Conservation (phyloP, 2,888 invertebrate genomes). For the Patella ulyssiponensis region DNA sequence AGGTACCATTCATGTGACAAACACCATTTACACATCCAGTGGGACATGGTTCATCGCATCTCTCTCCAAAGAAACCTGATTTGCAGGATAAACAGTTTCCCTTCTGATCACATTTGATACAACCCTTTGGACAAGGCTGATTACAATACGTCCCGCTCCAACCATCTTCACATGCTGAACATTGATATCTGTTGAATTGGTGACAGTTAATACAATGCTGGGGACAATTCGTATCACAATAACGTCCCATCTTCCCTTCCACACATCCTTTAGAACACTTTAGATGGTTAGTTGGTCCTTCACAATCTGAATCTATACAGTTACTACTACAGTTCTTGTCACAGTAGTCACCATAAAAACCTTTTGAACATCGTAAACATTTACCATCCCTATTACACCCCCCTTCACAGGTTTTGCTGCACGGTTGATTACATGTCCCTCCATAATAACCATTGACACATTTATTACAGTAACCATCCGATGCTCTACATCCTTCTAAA, state of each 20-base stretch:
- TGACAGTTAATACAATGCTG: constrained; percentile 19
- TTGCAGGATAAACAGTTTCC: constrained; percentile 39
- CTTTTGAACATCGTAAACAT: constrained; percentile 33
- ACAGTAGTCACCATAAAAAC: constrained; percentile 27
- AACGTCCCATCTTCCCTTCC: too few relatives aligned
- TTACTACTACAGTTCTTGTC: constrained; percentile 23
- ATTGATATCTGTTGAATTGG: too few relatives aligned
- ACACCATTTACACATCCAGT: neutral
- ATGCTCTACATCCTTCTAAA: too few relatives aligned
- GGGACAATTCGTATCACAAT: constrained; percentile 33
- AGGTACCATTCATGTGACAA: constrained; percentile 16
- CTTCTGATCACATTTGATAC: constrained; percentile 17
- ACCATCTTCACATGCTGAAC: too few relatives aligned
- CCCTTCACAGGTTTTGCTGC: neutral
- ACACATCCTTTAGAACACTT: too few relatives aligned
- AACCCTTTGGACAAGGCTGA: constrained; percentile 22
- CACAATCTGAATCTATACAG: constrained; percentile 34
- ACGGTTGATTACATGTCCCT: too few relatives aligned
- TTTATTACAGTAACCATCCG: too few relatives aligned
- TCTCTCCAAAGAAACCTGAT: constrained; percentile 38
- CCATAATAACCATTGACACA: too few relatives aligned
- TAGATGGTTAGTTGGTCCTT: neutral
- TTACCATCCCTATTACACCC: neutral
- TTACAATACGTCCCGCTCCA: too few relatives aligned
- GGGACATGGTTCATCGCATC: constrained; percentile 38